Evolutionary conservation across 53 echinoderm and acorn worm species (phyloP).

Genomic region (Holothuria scabra): DNA sequence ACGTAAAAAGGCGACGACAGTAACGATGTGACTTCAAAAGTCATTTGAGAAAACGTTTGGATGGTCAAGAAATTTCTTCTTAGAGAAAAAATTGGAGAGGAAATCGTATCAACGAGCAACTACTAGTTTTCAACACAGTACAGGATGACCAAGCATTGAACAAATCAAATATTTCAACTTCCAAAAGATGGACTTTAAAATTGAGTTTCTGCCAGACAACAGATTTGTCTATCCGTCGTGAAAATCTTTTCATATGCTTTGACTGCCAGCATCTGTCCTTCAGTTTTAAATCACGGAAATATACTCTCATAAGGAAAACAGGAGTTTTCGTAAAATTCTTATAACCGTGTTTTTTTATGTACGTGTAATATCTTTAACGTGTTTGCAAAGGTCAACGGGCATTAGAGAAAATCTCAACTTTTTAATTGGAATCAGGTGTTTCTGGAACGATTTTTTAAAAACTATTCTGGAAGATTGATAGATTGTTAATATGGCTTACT

Average conservation of each 20-base stretch:
- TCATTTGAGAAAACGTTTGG: conserved; percentile 26
- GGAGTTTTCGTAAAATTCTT: too few species aligned
- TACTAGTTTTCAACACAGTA: conserved; percentile 9
- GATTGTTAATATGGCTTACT: too few species aligned
- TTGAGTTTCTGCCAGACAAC: conserved; percentile 10
- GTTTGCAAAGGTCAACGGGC: too few species aligned
- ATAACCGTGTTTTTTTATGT: too few species aligned
- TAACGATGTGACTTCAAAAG: conserved; percentile 10
- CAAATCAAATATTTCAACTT: conserved; percentile 1
- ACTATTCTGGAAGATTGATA: too few species aligned
- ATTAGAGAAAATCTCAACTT: too few species aligned
- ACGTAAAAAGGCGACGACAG: conserved; percentile 8
- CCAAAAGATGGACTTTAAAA: conserved; percentile 19
- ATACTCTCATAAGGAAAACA: too few species aligned
- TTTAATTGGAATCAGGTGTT: too few species aligned
- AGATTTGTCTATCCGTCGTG: background rate
- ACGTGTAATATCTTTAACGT: too few species aligned
- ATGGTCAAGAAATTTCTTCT: conserved; percentile 36
- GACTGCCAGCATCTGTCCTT: too few species aligned
- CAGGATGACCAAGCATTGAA: conserved; percentile 30
- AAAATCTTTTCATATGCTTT: conserved; percentile 39
- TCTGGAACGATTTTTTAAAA: too few species aligned
- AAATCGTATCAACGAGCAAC: conserved; percentile 43
- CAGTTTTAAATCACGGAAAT: too few species aligned
- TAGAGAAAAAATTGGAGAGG: background rate